Conservation (phyloP, 2,888 invertebrate species). For the Drosophila diplacantha region DNA sequence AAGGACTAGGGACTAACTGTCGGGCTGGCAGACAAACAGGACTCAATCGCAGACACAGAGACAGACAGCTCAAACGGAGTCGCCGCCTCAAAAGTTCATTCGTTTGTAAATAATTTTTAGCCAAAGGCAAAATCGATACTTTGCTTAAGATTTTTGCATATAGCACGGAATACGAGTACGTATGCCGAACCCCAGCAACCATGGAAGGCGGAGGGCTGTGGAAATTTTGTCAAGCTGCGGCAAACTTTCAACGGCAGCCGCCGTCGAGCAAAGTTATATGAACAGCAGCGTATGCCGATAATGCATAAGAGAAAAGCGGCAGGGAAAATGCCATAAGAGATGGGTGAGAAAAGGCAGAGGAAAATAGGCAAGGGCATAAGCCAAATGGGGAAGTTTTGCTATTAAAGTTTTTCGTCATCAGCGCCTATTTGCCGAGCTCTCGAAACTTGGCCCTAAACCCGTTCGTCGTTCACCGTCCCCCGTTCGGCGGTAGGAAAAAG, state of each 20-base stretch:
- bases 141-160: constrained; percentile 70
- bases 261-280: constrained; percentile 54
- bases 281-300: constrained; percentile 66
- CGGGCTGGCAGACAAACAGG: constrained; percentile 38
- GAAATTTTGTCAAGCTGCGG: constrained; percentile 61
- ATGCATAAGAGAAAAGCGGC: constrained; percentile 51
- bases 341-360: constrained; percentile 7
- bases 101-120: constrained; percentile 70
- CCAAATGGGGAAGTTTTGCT: constrained; percentile 42
- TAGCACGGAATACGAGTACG: constrained; percentile 29
- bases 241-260: constrained; percentile 50
- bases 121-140: constrained; percentile 69
- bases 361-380: constrained; percentile 20
- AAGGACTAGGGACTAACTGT: constrained; percentile 16
- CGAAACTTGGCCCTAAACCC: constrained; percentile 36
- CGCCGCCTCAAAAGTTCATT: constrained; percentile 58
- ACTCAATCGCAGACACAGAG: constrained; percentile 17
- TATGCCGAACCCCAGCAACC: not conserved
- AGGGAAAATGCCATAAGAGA: constrained; percentile 1
- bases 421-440: constrained; percentile 57
- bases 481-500: constrained; percentile 2
- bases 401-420: constrained; percentile 55
- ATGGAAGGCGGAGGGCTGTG: constrained; percentile 1
- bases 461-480: not conserved
- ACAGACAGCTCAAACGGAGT: constrained; percentile 25